A percentile compares a stretch with the other conserved stretches of the same genome.
Evolutionary conservation across 2,113 vertebrate genomes (phyloP).

Genomic region (Pandion haliaetus): DNA sequence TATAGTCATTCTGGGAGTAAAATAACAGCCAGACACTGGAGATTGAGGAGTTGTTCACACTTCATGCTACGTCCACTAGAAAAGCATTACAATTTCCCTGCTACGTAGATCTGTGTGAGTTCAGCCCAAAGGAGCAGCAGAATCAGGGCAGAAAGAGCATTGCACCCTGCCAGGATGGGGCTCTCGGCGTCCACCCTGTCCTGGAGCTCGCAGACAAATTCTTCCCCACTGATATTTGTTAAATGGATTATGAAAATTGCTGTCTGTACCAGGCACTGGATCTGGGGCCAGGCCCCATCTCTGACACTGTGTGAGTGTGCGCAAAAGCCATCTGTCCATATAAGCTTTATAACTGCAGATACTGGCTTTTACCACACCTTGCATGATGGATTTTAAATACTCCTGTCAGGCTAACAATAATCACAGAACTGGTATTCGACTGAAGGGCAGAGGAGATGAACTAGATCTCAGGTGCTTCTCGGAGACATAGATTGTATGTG

Average conservation of each 20-base stretch:
- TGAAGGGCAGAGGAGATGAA: not conserved
- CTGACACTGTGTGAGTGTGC: accelerated
- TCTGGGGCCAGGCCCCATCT: not conserved
- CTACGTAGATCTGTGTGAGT: accelerated
- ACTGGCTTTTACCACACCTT: not conserved
- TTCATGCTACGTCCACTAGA: accelerated
- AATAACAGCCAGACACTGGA: not conserved
- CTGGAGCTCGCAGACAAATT: not conserved
- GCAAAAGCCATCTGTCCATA: accelerated
- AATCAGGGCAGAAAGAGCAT: not conserved
- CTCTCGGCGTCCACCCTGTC: accelerated
- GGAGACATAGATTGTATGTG: accelerated
- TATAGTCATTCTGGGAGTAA: not conserved
- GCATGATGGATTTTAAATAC: accelerated
- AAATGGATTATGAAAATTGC: accelerated
- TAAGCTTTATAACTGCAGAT: accelerated
- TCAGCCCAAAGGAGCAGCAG: not conserved
- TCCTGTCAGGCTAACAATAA: not conserved
- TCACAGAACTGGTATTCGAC: accelerated
- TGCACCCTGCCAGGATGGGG: not conserved
- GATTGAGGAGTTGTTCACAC: not conserved
- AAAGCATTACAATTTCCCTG: accelerated
- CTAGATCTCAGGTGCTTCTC: not conserved
- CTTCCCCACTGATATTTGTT: accelerated
- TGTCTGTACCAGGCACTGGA: not conserved